phyloP scores from a whole-genome alignment of 2,797 vertebrate species.

The Coccyzus lansbergi region DNA sequence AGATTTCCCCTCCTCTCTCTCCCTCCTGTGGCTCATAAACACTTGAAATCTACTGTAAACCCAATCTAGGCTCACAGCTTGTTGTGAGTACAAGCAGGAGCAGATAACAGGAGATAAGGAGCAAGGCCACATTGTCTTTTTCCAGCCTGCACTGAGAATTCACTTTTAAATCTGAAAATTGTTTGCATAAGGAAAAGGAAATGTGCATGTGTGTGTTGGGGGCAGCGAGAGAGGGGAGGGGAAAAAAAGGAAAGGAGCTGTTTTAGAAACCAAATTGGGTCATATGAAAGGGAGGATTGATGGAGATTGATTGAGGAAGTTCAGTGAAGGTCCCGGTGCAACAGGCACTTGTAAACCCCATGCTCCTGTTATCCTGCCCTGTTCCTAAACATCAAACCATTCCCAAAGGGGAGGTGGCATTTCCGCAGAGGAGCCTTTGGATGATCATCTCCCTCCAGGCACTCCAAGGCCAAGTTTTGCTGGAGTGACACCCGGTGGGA shows the following conservation, averaged over 20 bases:
- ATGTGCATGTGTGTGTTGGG: not conserved
- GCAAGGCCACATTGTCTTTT: constrained; percentile 37
- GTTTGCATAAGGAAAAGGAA: constrained; percentile 63
- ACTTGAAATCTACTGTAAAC: constrained; percentile 47
- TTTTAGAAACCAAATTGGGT: not conserved
- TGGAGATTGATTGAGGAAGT: constrained; percentile 45
- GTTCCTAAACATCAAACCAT: not conserved
- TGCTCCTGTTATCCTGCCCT: not conserved
- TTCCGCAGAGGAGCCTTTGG: not conserved
- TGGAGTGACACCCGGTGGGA: not conserved
- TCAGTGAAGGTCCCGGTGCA: not conserved
- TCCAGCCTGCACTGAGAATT: constrained; percentile 1
- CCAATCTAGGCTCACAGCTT: constrained; percentile 62
- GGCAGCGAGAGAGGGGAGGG: not conserved
- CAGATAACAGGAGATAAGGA: constrained; percentile 68
- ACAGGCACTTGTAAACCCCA: not conserved
- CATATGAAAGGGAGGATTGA: not conserved
- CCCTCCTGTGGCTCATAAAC: constrained; percentile 50
- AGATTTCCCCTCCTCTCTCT: constrained; percentile 60
- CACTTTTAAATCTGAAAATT: constrained; percentile 52
- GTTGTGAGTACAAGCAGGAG: constrained; percentile 25
- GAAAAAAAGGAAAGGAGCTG: constrained; percentile 27
- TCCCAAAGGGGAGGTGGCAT: not conserved
- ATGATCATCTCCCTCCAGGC: not conserved
- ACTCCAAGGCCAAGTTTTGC: not conserved